Evolutionary conservation across 2,113 vertebrate species (phyloP), one percentile per base, ranked within the genome.

Genomic region (Marmota monax): DNA sequence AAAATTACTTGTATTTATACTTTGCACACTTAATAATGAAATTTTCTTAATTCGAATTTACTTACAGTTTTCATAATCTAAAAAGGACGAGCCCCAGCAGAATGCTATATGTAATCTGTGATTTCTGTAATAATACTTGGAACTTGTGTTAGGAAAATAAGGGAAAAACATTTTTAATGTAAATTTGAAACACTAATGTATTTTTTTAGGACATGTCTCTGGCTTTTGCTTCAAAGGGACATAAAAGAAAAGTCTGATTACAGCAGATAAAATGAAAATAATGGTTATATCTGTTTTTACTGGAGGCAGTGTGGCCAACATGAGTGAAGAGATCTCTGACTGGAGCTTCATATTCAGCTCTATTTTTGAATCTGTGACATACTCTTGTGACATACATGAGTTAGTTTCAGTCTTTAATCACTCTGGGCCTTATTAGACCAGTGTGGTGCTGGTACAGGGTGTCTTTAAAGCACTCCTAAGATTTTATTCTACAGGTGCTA

Each of bases 1-100:
- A 98, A 97, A 98, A 97, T 95, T 98, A 97, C 97, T 98, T 94
- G 95, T 95, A 97, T 97, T 96, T 93, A 97, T 98, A 98, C 97
- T 98, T 98, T 97, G 92, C 97, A 95, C 94, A 86, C 63, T 98
- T 98, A 97, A 96, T 97, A 94, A 88, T 95, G 92, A 92, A 92
- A 96, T 92, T 97, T 95, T 97, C 96, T 96, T 65, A 97, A 97
- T 93, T 96, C 61, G 34, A 95, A 42, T 96, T 93, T 94, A 72
- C 58, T 96, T 94, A 76, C 78, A 92, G 10, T 96, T 96, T 96
- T 96, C 96, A 85, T 96, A 94, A 90, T 94, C 80, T 88, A 39
- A 85, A 95, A 95, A 92, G 65, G 37, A 91, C 53, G 80, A 92
- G 67, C 2, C 82, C 88, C 48, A 74, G 82, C 79, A 90, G 82